A percentile compares a stretch with the other conserved stretches of the same genome.
These are phyloP conservation scores for Operophtera brumata DNA, from an alignment of 2,888 invertebrate genomes.

Conservation along the genomic window DNA sequence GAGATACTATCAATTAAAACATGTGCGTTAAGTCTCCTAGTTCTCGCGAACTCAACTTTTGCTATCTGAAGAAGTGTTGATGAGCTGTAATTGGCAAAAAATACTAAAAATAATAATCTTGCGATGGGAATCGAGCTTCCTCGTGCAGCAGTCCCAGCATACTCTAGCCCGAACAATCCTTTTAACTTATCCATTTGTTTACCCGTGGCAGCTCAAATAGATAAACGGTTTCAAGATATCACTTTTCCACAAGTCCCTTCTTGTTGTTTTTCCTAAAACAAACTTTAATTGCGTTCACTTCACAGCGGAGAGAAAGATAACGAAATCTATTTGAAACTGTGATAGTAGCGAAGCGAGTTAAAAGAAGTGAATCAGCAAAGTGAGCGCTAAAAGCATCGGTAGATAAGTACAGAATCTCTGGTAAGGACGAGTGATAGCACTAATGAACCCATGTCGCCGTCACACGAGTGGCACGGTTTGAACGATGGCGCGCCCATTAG, in stretches of 20 bases:
- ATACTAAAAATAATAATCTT: too few relatives aligned
- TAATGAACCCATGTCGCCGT: constrained; percentile 77
- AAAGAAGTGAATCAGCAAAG: constrained; percentile 59
- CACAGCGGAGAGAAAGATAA: constrained; percentile 42
- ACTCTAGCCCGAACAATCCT: not conserved
- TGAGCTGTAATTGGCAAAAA: too few relatives aligned
- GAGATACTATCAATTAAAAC: too few relatives aligned
- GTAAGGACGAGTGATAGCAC: constrained; percentile 64
- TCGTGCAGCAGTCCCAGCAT: not conserved
- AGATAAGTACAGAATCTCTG: constrained; percentile 68
- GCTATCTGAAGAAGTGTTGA: too few relatives aligned
- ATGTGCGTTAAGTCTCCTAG: too few relatives aligned
- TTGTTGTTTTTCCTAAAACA: constrained; percentile 24
- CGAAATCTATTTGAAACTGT: constrained; percentile 49
- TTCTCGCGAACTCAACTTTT: too few relatives aligned
- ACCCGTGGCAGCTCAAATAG: constrained; percentile 2
- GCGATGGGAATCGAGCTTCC: too few relatives aligned
- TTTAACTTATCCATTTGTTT: constrained; percentile 13
- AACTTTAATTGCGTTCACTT: constrained; percentile 36
- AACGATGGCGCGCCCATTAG: constrained; percentile 64
- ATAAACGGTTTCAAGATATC: constrained; percentile 12
- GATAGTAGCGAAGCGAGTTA: constrained; percentile 37
- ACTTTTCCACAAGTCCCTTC: constrained; percentile 8
- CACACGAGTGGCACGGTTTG: constrained; percentile 68
- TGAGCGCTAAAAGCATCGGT: constrained; percentile 68